Evolutionary conservation across 2,888 invertebrate genomes (phyloP), one percentile per base, ranked within the genome.

Genomic region (Thereva unica): DNA sequence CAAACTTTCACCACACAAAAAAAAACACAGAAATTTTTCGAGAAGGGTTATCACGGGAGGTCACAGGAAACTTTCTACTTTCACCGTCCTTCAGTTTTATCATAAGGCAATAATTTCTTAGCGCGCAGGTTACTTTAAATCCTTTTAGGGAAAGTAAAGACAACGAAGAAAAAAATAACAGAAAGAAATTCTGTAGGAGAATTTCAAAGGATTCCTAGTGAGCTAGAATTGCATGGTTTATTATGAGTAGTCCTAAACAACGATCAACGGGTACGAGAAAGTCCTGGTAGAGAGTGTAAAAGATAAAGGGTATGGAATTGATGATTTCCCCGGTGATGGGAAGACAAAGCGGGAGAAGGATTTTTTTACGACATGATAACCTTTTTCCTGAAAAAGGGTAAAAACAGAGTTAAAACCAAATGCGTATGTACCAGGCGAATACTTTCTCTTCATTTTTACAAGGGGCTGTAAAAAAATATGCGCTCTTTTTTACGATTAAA

Each of bases 381-480:
- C 44, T 40, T 50, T 61, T 61, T 61, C 12, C 8, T 23, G 34
- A 40, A 23, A 61, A 61, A 50, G 50, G 49, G 61, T 61, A 50
- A 42, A 50, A 50, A 10, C 37, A 53, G 23, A 23, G 23, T 23
- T 23, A 23, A 41, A 49, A 61, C 10, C n/a, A 5, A 6, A 42
- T 41, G 40, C 61, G 49, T 7, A 23, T 49, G 23, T 47, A 50
- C 12, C 50, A 5, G 5, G 50, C 23, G 35, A 49, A 50, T 61
- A 50, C 61, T 61, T 50, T 38, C 49, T 35, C 55, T n/a, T 41
- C 55, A 23, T 23, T 23, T 23, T 23, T 23, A 23, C 23, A 23
- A 23, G 5, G 41, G 37, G 55, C 38, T n/a, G 59, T 23, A 23
- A 23, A 23, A 59, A 56, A 9, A 56, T 37, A 35, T 37, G 47